Evolutionary conservation across 1,140 invertebrate species (phyloP).

Genomic region (Trichonephila clavata): DNA sequence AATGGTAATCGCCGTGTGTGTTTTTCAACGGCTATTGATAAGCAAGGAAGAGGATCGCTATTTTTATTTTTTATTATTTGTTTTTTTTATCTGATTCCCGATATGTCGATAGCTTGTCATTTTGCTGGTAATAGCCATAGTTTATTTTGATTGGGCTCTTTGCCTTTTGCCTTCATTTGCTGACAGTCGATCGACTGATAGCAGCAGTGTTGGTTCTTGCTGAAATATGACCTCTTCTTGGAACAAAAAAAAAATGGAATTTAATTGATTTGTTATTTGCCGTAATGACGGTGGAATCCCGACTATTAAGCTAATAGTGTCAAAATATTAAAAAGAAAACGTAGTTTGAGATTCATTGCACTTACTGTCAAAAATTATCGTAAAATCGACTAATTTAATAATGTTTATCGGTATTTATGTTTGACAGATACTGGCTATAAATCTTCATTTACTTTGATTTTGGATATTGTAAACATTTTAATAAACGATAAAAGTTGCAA

Average conservation of each 20-base stretch:
- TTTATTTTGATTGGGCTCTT: conserved; percentile 46
- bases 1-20: conserved; percentile 53
- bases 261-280: conserved; percentile 23
- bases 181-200: not conserved
- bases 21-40: conserved; percentile 31
- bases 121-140: conserved; percentile 23
- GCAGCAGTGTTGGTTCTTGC: not conserved
- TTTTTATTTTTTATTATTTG: too few relatives aligned
- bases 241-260: not conserved
- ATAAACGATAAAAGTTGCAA: too few relatives aligned
- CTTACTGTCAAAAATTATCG: not conserved
- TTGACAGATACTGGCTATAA: not conserved
- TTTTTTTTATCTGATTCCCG: conserved; percentile 37
- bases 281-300: not conserved
- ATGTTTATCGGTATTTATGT: not conserved
- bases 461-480: too few relatives aligned
- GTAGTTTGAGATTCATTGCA: not conserved
- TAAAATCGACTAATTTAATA: not conserved
- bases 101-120: conserved; percentile 49
- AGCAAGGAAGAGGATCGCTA: not conserved
- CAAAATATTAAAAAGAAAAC: not conserved
- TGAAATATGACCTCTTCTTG: not conserved
- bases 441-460: too few relatives aligned
- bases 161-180: conserved; percentile 41
- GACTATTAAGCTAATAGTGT: not conserved